These are phyloP conservation scores for Drosophila bipectinata DNA, from an alignment of 1,140 invertebrate species.

Conservation along the genomic window DNA sequence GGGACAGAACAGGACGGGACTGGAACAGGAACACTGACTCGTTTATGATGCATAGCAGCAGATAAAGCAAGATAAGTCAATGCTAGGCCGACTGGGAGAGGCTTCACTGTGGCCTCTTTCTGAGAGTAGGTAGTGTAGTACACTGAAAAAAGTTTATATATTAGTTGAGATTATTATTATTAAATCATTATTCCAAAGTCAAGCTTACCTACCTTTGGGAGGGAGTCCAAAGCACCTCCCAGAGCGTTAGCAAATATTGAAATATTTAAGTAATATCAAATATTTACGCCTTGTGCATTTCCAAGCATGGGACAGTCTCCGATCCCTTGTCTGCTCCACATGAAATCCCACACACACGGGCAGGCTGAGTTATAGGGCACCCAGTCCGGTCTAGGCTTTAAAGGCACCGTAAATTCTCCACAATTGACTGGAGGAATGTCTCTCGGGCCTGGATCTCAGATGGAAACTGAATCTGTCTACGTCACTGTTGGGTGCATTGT, in stretches of 20 bases:
- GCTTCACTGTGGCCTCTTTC: conserved; percentile 36
- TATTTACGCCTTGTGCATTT: not conserved
- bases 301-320: conserved; percentile 22
- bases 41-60: conserved; percentile 70
- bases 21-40: conserved; percentile 33
- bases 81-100: conserved; percentile 32
- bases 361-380: conserved; percentile 51
- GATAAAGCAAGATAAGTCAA: conserved; percentile 71
- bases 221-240: not conserved
- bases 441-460: conserved; percentile 2
- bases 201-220: too few species aligned
- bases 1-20: conserved; percentile 1
- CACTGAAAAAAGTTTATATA: not conserved
- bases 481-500: conserved; percentile 37
- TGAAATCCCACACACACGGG: conserved; percentile 64
- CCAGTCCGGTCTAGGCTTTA: conserved; percentile 24
- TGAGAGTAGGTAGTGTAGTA: conserved; percentile 27
- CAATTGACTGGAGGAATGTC: conserved; percentile 64
- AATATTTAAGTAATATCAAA: not conserved
- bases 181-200: too few species aligned
- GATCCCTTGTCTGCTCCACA: conserved; percentile 49
- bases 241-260: not conserved
- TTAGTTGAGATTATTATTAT: too few species aligned
- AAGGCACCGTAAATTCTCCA: conserved; percentile 65
- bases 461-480: conserved; percentile 20